Evolutionary conservation across 1,140 invertebrate genomes (phyloP), one percentile per base, ranked within the genome.

Genomic region (Thalassaphorura encarpata): DNA sequence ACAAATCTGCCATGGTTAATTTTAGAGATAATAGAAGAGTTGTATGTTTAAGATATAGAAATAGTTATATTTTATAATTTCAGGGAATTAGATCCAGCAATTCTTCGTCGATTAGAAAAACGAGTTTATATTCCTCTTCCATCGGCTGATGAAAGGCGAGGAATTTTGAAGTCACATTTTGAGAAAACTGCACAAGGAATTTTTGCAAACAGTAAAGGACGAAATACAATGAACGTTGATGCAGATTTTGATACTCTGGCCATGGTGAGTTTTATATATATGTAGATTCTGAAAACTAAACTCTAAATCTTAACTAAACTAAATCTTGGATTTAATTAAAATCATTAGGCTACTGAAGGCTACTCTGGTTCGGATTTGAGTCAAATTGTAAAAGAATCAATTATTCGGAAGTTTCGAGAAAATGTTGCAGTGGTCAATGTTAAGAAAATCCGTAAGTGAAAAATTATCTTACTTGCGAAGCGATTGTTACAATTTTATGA

Each of bases 321-420:
- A 31, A 43, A 39, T 43, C 43, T 53, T 51, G 5, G 28, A 42
- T 54, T 27, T 27, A 26, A 31, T 26, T 45, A 58, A 53, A 52
- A 54, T 54, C 67, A 71, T 21, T 64, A 79, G 78, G 71, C 75
- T 60, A 88, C 85, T 0, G 78, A 84, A 21, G 81, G 82, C 3
- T 96, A 90, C 68, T 88, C 87, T 5, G 87, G 89, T 5, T 85
- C 87, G 19, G 91, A 97, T 68, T 80, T 96, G n/a, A 83, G 83
- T 63, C 69, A 87, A 59, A 77, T 90, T 11, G 91, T 87, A 67
- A 94, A 93, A 74, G 89, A 96, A 76, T 82, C 86, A 1, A 80
- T 76, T n/a, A 43, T 63, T 11, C 36, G 52, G 74, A 68, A 70
- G 53, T 72, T 70, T 39, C 67, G 78, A 3, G 66, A 77, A 52